These are phyloP conservation scores for Leistus spinibarbis DNA, from an alignment of 2,888 invertebrate genomes.

Conservation along the genomic window DNA sequence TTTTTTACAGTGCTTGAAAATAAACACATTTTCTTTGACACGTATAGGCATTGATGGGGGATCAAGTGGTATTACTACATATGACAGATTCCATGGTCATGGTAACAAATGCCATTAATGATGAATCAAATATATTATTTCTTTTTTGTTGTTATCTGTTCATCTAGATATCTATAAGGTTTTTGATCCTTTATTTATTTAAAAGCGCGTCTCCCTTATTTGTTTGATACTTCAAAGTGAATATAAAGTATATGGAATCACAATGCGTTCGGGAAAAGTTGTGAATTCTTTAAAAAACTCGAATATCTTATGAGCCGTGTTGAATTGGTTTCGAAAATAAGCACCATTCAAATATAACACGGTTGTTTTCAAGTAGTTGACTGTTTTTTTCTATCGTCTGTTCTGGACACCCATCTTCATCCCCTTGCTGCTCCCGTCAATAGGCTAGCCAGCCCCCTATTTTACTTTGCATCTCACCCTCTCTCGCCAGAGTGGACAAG, in stretches of 20 bases:
- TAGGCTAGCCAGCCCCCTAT: neutral
- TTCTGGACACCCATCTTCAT: conserved; percentile 20
- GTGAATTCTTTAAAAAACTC: conserved; percentile 25
- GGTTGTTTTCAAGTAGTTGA: conserved; percentile 1
- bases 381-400: conserved; percentile 28
- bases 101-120: conserved; percentile 19
- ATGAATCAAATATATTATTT: conserved; percentile 11
- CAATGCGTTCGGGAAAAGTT: conserved; percentile 11
- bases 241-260: conserved; percentile 17
- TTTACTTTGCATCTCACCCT: neutral
- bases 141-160: neutral
- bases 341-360: neutral
- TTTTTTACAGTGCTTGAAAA: neutral
- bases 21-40: neutral
- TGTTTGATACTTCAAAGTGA: conserved; percentile 16
- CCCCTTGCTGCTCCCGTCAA: neutral
- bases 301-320: conserved; percentile 27
- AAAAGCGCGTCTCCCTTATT: conserved; percentile 12
- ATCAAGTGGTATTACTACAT: neutral
- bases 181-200: conserved; percentile 11
- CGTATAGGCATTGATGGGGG: neutral
- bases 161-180: neutral
- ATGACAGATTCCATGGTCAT: conserved; percentile 17
- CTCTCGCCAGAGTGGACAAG: neutral
- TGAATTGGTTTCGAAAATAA: neutral